Conservation (phyloP, 35 echinoderm and acorn worm genomes). For the Nesometra sesokonis region DNA sequence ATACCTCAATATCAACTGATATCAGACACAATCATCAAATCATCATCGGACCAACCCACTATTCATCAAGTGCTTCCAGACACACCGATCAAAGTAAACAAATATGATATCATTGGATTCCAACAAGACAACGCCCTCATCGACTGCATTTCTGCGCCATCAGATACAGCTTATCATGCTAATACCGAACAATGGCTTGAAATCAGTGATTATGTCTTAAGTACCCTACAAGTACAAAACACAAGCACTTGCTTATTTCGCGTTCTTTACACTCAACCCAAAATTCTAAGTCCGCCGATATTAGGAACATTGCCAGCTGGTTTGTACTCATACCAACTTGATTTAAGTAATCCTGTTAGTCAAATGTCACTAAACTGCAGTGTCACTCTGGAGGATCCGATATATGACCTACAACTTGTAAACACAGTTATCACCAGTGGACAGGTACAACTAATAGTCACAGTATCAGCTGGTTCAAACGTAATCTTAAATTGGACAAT, state of each 20-base stretch:
- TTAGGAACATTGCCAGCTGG: background rate
- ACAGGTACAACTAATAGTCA: background rate
- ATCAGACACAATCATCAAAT: background rate
- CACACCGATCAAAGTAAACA: background rate
- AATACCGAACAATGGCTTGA: background rate
- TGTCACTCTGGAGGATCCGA: background rate
- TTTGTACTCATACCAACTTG: background rate
- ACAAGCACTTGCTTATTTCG: background rate
- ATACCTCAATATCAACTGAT: background rate
- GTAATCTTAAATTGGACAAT: background rate
- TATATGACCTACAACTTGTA: background rate
- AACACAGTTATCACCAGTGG: background rate
- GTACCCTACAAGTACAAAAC: background rate
- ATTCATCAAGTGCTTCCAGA: background rate
- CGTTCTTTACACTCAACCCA: background rate
- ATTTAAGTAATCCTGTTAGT: background rate
- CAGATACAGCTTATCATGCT: background rate
- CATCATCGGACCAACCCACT: background rate
- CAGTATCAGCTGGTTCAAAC: background rate
- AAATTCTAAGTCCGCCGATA: background rate
- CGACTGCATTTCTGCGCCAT: background rate
- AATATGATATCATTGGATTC: background rate
- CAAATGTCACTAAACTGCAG: background rate
- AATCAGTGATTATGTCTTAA: background rate
- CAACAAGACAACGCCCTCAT: background rate